A percentile compares a stretch with the other conserved stretches of the same genome.
These are phyloP conservation scores for Dicyrtomina minuta DNA, from an alignment of 2,888 invertebrate genomes.

Conservation along the genomic window DNA sequence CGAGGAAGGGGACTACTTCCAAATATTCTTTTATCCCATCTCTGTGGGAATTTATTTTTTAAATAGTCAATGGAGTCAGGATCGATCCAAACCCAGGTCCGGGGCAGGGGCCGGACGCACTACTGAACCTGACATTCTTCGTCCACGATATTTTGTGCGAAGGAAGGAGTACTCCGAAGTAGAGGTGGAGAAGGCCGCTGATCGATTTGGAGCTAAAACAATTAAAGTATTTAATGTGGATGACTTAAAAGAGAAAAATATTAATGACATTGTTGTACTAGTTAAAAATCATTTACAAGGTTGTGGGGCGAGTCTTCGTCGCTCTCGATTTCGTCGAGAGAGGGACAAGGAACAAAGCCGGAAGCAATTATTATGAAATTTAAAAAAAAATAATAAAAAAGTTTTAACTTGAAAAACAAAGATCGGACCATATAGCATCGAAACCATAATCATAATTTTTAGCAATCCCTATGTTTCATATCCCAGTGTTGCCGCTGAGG, in stretches of 20 bases:
- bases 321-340: too few relatives aligned
- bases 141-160: background rate
- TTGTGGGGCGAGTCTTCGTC: background rate
- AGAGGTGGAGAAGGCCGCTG: slow-evolving; percentile 7
- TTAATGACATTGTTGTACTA: background rate
- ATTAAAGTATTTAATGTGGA: slow-evolving; percentile 6
- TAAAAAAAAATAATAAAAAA: too few relatives aligned
- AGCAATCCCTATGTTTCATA: too few relatives aligned
- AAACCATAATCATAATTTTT: too few relatives aligned
- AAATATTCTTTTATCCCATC: background rate
- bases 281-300: background rate
- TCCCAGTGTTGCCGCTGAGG: too few relatives aligned
- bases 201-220: slow-evolving; percentile 6
- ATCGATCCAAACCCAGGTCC: background rate
- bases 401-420: too few relatives aligned
- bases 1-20: slow-evolving; percentile 3
- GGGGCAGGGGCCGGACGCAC: too few relatives aligned
- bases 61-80: slow-evolving; percentile 11
- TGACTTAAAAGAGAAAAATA: background rate
- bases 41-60: slow-evolving; percentile 12
- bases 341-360: background rate
- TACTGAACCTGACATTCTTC: background rate
- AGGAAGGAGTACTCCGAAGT: background rate
- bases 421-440: too few relatives aligned
- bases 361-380: too few relatives aligned